Evolutionary conservation across 2,113 vertebrate genomes (phyloP).

Genomic region (Crocuta crocuta): DNA sequence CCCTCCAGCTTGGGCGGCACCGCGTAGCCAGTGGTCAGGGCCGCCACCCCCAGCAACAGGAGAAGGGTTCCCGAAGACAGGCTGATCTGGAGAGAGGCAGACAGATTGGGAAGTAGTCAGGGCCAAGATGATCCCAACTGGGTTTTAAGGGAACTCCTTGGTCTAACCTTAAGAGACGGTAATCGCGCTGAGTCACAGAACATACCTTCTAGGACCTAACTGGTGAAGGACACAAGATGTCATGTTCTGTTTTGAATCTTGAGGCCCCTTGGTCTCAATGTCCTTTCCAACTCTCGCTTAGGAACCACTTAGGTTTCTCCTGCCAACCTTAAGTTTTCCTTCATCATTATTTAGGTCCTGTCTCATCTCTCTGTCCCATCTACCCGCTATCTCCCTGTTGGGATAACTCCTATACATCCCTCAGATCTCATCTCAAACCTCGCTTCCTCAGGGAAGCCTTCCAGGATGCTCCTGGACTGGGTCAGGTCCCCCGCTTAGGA

Average conservation of each 20-base stretch:
- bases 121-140: not conserved
- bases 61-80: constrained; percentile 77
- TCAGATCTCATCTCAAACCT: not conserved
- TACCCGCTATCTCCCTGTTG: not conserved
- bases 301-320: not conserved
- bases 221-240: not conserved
- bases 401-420: not conserved
- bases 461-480: not conserved
- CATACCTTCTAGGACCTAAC: not conserved
- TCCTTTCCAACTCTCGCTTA: not conserved
- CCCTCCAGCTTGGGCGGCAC: constrained; percentile 84
- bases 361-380: not conserved
- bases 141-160: not conserved
- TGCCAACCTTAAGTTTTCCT: not conserved
- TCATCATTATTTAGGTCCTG: not conserved
- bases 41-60: constrained; percentile 76
- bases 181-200: not conserved
- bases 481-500: not conserved
- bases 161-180: not conserved
- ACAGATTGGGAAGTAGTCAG: not conserved
- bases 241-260: not conserved
- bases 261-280: not conserved
- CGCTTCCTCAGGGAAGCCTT: not conserved
- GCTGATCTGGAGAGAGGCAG: constrained; percentile 76
- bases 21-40: constrained; percentile 77